These are phyloP conservation scores for Ormia ochracea DNA, from an alignment of 2,888 invertebrate species.

Conservation along the genomic window DNA sequence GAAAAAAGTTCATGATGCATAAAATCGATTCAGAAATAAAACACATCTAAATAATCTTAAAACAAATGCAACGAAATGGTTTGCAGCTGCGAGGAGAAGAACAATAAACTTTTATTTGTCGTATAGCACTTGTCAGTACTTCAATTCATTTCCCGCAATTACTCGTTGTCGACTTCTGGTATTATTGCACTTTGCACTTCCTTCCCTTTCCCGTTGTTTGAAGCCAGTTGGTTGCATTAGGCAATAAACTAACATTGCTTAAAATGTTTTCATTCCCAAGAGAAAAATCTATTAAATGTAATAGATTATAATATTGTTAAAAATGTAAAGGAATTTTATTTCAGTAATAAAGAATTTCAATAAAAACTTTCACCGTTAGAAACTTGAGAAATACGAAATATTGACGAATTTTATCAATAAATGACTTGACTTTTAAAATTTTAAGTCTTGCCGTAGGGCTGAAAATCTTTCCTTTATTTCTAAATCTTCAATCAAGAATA, in stretches of 20 bases:
- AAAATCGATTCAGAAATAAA: slow-evolving; percentile 55
- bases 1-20: slow-evolving; percentile 55
- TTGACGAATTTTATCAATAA: too few relatives aligned
- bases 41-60: not conserved
- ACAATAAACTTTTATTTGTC: not conserved
- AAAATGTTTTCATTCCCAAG: not conserved
- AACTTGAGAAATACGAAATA: too few relatives aligned
- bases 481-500: too few relatives aligned
- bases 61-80: slow-evolving; percentile 7
- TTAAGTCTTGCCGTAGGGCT: too few relatives aligned
- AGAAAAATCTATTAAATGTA: not conserved
- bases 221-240: slow-evolving; percentile 3
- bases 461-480: too few relatives aligned
- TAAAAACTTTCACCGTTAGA: not conserved
- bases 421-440: too few relatives aligned
- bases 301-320: not conserved
- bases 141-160: not conserved
- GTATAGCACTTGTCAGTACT: not conserved
- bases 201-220: not conserved
- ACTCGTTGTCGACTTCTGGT: not conserved
- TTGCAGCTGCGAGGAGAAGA: not conserved
- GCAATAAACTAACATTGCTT: slow-evolving; percentile 40
- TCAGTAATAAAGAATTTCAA: not conserved
- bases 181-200: not conserved
- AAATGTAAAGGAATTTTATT: slow-evolving; percentile 2